Evolutionary conservation across 92 coral and sea anemone genomes (phyloP), one percentile per base, ranked within the genome.

Genomic region (Isaurus tuberculatus): DNA sequence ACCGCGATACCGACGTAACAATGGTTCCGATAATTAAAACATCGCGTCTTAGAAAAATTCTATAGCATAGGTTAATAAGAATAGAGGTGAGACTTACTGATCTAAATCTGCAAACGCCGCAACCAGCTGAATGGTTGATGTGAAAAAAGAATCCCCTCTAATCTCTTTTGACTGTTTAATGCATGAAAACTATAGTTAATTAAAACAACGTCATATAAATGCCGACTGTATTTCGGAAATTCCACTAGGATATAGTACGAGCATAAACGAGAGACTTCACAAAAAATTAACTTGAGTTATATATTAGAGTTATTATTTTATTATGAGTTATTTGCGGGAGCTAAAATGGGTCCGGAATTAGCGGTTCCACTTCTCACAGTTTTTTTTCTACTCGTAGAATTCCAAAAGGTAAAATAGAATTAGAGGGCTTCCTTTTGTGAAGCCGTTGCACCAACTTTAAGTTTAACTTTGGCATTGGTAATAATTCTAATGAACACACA

Each of bases 311-410:
- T n/a, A n/a, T n/a, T n/a, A n/a, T n/a, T n/a, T n/a, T n/a, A n/a
- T n/a, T 46, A 44, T 25, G 61, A 75, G 10, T 37, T 75, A 49
- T 75, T 75, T 49, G 92, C 92, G 19, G 86, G 89, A n/a, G 89
- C 92, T 30, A 85, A 89, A 73, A 86, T 90, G 92, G 90, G 90
- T 20, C 90, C 80, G 4, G 85, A 86, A 69, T 70, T 90, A 27
- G 90, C 92, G 1, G 26, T 86, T 28, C 85, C 87, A 1, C 57
- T 85, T 58, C 79, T 89, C 7, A 72, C n/a, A n/a, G n/a, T 77
- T 80, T 28, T 89, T 89, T 72, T 86, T 89, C 55, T 79, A 72
- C 49, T 51, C 80, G 6, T 86, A 90, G 87, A 89, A 89, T 55
- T 86, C 89, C 32, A 49, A 48, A 73, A 48, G 66, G 77, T 80